A percentile compares a stretch with the other conserved stretches of the same genome.
Conservation (phyloP, 2,113 vertebrate genomes). For the Cisticola juncidis region DNA sequence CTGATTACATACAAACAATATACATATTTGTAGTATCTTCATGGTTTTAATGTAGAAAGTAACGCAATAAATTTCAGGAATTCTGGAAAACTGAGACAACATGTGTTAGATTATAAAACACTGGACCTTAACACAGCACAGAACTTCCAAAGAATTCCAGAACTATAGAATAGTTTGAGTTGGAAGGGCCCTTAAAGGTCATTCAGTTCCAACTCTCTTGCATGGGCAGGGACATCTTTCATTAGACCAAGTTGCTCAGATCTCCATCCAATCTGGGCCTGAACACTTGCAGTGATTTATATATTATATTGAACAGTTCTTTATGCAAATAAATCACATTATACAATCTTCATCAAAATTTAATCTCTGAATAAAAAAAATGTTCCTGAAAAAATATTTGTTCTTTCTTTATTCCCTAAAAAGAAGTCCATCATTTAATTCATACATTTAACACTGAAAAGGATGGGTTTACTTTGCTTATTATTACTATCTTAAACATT, state of each 20-base stretch:
- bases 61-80: background rate
- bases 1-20: background rate
- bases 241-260: background rate
- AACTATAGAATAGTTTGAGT: background rate
- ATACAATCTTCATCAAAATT: background rate
- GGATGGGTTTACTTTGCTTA: background rate
- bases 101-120: background rate
- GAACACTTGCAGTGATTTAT: background rate
- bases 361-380: background rate
- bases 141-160: background rate
- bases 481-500: background rate
- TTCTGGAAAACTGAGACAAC: background rate
- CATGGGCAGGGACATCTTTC: background rate
- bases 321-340: background rate
- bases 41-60: background rate
- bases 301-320: background rate
- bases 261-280: background rate
- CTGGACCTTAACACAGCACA: background rate
- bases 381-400: background rate
- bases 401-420: background rate
- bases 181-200: background rate
- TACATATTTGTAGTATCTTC: background rate
- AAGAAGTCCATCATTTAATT: background rate
- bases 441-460: background rate
- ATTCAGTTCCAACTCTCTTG: background rate